Evolutionary conservation across 2,888 invertebrate genomes (phyloP), one percentile per base, ranked within the genome.

Genomic region (Zaprionus bogoriensis): DNA sequence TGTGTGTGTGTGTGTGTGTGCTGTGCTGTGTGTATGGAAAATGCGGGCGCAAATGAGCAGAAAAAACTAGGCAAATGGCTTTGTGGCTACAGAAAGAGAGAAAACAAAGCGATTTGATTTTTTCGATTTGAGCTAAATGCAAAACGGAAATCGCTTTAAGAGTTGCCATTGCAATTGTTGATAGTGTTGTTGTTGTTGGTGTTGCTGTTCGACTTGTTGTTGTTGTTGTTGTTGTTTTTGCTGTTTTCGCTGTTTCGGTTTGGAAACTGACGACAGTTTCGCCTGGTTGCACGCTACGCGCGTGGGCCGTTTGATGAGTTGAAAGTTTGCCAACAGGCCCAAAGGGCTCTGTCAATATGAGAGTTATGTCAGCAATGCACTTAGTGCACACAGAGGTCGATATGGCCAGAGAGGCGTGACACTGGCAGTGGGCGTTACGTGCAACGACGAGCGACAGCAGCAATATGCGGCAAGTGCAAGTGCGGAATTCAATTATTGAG

Each of bases 311-410:
- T 68, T 75, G 77, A 71, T 60, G 52, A 62, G 58, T 67, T 45
- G 66, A 78, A 76, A 67, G 57, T 72, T 74, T 66, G 71, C 76
- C 76, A 74, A 74, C n/a, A n/a, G n/a, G 48, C 64, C 67, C 54
- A 70, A 74, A 64, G 38, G 59, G 28, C 23, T 47, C 19, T 22
- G 41, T 62, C 73, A 54, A 74, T 64, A 58, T 74, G 50, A 57
- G 67, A 78, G 77, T 74, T 80, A 75, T 80, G 77, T 68, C 63
- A 54, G 71, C 50, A 77, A 63, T 61, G 67, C 75, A 70, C 59
- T 78, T 67, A 51, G 32, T n/a, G n/a, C n/a, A n/a, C n/a, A n/a
- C 6, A 32, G 10, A 19, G 12, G 2, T 1, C 10, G 12, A n/a
- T 5, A 12, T 7, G 0, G 5, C 3, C 12, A 7, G 2, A n/a